phyloP scores from a whole-genome alignment of 2,888 invertebrate species.

The Endotricha flammealis region DNA sequence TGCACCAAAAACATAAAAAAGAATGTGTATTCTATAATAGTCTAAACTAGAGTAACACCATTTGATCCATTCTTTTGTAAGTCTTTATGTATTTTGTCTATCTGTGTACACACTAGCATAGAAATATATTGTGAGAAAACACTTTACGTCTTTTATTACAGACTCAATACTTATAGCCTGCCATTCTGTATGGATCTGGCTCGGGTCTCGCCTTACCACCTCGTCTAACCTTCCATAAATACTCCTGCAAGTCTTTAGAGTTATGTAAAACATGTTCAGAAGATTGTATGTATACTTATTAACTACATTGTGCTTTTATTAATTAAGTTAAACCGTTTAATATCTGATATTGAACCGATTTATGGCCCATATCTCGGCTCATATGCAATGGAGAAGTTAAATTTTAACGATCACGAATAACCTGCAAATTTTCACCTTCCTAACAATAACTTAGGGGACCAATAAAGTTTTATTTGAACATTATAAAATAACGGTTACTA shows the following conservation, averaged over 20 bases:
- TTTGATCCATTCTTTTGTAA: constrained; percentile 22
- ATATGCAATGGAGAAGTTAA: neutral
- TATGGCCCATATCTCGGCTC: neutral
- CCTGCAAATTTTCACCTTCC: neutral
- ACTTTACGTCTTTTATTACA: constrained; percentile 4
- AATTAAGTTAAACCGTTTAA: neutral
- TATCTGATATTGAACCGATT: neutral
- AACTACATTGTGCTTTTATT: neutral
- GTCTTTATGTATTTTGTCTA: constrained; percentile 32
- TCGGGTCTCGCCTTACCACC: no score
- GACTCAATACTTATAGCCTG: no score
- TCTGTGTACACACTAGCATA: constrained; percentile 27
- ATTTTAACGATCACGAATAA: neutral
- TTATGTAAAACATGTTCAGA: neutral
- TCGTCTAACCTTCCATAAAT: no score
- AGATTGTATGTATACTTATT: neutral
- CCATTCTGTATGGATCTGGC: no score
- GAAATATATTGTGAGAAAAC: constrained; percentile 26
- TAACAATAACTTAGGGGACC: neutral
- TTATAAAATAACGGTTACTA: no score
- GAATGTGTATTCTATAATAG: no score
- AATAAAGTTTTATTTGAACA: neutral
- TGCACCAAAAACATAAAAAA: no score
- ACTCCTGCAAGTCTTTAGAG: no score
- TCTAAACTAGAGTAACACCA: no score